phyloP scores from a whole-genome alignment of 2,113 vertebrate species.

The Seriola aureovittata region DNA sequence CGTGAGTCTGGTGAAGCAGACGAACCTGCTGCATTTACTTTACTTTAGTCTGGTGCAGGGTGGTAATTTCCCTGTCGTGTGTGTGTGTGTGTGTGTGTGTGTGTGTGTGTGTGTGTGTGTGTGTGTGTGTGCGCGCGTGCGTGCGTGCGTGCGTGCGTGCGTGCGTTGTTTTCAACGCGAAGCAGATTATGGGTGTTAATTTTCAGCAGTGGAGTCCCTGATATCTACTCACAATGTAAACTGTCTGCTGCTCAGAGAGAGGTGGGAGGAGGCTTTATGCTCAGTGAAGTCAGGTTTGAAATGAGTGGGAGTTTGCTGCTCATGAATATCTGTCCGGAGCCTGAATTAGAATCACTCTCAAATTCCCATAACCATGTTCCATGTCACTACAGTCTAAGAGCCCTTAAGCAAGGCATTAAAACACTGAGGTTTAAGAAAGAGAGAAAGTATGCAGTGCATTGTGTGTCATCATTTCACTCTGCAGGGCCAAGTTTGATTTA shows the following conservation, averaged over 20 bases:
- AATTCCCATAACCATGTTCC: neutral
- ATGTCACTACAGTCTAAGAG: conserved; percentile 6
- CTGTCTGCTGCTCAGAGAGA: conserved; percentile 39
- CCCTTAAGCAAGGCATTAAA: conserved; percentile 38
- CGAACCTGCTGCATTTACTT: conserved; percentile 53
- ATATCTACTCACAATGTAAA: conserved; percentile 50
- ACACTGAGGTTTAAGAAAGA: neutral
- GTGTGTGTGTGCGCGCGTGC: neutral
- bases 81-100: neutral
- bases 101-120: neutral
- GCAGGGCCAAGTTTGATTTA: neutral
- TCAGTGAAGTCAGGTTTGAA: conserved; percentile 24
- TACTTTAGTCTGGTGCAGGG: conserved; percentile 38
- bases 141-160: conserved; percentile 6
- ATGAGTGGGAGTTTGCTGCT: conserved; percentile 30
- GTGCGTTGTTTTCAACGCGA: conserved; percentile 11
- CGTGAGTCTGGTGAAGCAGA: conserved; percentile 23
- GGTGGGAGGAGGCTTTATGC: neutral
- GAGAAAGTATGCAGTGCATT: no score
- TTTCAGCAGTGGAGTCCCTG: conserved; percentile 49
- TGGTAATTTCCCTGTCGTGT: conserved; percentile 51
- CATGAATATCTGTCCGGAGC: conserved; percentile 5
- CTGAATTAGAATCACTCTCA: neutral
- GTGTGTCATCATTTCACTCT: conserved; percentile 10
- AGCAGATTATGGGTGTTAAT: conserved; percentile 56